phyloP scores from a whole-genome alignment of 2,113 vertebrate genomes.

The Clinocottus analis region DNA sequence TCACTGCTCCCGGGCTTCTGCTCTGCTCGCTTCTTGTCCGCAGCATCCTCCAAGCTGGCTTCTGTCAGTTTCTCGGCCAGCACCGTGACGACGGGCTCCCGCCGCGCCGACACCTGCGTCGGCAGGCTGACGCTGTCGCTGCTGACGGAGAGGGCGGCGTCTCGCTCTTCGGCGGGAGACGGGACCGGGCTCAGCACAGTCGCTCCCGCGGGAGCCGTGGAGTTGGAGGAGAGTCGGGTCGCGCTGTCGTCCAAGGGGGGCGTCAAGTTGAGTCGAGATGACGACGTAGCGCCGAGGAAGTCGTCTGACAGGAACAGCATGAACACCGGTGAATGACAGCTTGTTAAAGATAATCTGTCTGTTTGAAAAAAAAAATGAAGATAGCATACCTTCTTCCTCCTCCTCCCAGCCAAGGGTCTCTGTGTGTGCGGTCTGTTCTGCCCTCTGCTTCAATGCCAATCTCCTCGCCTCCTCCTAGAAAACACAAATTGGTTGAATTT shows the following conservation, averaged over 20 bases:
- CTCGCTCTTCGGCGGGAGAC: constrained; percentile 68
- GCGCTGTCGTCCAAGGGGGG: constrained; percentile 75
- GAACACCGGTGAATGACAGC: not conserved
- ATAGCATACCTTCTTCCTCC: constrained; percentile 82
- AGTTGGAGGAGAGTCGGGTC: not conserved
- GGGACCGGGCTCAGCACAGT: constrained; percentile 47
- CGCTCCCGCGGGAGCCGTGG: constrained; percentile 5
- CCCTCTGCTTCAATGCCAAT: constrained; percentile 94
- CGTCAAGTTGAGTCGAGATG: constrained; percentile 75
- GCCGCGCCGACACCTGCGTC: constrained; percentile 87
- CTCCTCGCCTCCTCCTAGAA: constrained; percentile 92
- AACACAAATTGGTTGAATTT: not conserved
- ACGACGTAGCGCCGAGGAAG: constrained; percentile 83
- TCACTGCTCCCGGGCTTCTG: constrained; percentile 36
- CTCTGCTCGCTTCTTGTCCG: constrained; percentile 33
- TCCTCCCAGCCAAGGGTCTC: constrained; percentile 95
- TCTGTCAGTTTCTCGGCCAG: constrained; percentile 69
- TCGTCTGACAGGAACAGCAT: constrained; percentile 82
- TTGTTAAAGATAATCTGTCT: not conserved
- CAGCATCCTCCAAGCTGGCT: constrained; percentile 66
- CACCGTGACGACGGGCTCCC: constrained; percentile 33
- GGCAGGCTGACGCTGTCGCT: constrained; percentile 92
- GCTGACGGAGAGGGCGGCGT: constrained; percentile 89
- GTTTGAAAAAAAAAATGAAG: not conserved
- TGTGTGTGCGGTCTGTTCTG: constrained; percentile 88